phyloP scores from a whole-genome alignment of 2,888 invertebrate species.

The Cosmopolites sordidus region DNA sequence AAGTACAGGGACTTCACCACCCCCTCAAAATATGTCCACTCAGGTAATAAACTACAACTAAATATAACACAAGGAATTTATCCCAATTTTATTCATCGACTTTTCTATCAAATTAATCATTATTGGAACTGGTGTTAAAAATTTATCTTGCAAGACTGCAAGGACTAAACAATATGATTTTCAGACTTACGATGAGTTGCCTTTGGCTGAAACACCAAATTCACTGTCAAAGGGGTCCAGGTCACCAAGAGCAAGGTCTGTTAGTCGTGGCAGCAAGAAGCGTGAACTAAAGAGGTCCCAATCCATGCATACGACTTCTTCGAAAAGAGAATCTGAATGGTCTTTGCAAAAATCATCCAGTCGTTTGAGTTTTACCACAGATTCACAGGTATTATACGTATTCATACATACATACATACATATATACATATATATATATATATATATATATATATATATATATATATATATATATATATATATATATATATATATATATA shows the following conservation, averaged over 20 bases:
- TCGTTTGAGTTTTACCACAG: conserved; percentile 62
- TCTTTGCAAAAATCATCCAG: conserved; percentile 61
- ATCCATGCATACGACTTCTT: conserved; percentile 39
- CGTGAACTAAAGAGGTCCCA: conserved; percentile 42
- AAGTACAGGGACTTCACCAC: conserved; percentile 79
- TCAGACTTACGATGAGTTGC: conserved; percentile 55
- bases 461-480: no score
- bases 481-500: no score
- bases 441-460: no score
- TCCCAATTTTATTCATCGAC: no score
- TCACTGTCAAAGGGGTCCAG: conserved; percentile 29
- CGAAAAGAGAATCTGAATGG: conserved; percentile 38
- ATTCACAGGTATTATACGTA: conserved; percentile 65
- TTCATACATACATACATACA: no score
- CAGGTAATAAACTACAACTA: no score
- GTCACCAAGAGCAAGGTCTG: conserved; percentile 31
- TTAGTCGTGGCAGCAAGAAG: conserved; percentile 34
- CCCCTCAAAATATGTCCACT: conserved; percentile 82
- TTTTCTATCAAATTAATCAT: no score
- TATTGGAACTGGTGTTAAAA: no score
- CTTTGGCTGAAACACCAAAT: conserved; percentile 12
- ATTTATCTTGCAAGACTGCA: no score
- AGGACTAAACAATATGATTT: conserved; percentile 28
- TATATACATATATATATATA: no score
- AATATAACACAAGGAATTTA: no score